phyloP scores from a whole-genome alignment of 30 jellyfish, hydroid and myxozoan genomes.

The Aurelia aurita region DNA sequence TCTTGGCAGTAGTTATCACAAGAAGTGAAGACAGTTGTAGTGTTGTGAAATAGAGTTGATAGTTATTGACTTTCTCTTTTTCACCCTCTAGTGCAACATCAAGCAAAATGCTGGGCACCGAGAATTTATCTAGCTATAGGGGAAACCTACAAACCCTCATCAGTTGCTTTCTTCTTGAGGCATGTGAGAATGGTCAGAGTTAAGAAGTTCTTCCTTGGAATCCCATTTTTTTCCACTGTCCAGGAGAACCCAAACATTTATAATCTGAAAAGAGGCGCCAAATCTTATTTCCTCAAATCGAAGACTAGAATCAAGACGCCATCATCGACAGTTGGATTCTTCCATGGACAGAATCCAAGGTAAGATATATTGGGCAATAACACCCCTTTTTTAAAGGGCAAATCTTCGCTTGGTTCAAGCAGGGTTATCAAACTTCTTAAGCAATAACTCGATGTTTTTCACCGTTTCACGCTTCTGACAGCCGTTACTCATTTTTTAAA shows the following conservation, averaged over 20 bases:
- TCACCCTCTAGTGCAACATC: background rate
- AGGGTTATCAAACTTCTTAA: no score
- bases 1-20: no score
- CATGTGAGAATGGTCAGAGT: constrained; percentile 30
- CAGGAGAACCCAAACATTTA: background rate
- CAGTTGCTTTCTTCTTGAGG: constrained; percentile 50
- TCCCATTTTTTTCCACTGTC: background rate
- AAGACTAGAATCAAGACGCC: background rate
- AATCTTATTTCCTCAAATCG: background rate
- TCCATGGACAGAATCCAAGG: constrained; percentile 62
- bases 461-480: no score
- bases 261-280: background rate
- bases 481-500: no score
- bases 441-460: no score
- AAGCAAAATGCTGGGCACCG: constrained; percentile 72
- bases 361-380: background rate
- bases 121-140: constrained; percentile 46
- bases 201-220: no score
- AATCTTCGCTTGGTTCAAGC: no score
- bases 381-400: background rate
- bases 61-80: background rate
- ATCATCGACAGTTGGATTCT: background rate
- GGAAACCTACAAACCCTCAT: constrained; percentile 40
- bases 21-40: no score
- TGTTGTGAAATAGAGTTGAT: no score